phyloP scores from a whole-genome alignment of 2,888 invertebrate genomes.

The Patella caerulea region DNA sequence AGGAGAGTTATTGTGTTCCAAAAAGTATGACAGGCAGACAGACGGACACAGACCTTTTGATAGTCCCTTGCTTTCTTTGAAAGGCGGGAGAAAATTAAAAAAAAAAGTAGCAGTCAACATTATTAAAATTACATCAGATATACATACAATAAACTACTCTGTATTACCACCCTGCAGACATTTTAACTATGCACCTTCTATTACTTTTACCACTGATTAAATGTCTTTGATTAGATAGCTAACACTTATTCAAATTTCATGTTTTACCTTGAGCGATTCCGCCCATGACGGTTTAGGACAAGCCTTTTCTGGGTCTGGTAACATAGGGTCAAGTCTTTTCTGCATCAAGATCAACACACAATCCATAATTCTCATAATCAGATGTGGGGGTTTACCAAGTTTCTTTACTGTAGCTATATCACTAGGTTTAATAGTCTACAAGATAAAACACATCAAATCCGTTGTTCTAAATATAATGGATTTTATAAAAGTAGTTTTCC shows the following conservation, averaged over 20 bases:
- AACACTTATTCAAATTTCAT: conserved; percentile 64
- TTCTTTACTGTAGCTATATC: conserved; percentile 71
- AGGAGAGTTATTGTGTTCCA: too few relatives aligned
- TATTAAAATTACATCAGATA: too few relatives aligned
- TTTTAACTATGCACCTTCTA: too few relatives aligned
- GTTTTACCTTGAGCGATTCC: conserved; percentile 86
- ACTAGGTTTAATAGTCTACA: conserved; percentile 72
- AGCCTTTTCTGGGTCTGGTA: conserved; percentile 83
- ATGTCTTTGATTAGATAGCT: too few relatives aligned
- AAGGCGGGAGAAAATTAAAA: too few relatives aligned
- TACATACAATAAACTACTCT: too few relatives aligned
- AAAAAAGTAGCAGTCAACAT: too few relatives aligned
- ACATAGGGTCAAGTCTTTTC: conserved; percentile 61
- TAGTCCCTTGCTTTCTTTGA: too few relatives aligned
- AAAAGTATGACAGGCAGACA: too few relatives aligned
- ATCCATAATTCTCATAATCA: conserved; percentile 72
- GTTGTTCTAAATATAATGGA: neutral
- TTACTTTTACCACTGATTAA: too few relatives aligned
- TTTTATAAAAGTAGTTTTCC: neutral
- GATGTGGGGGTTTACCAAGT: conserved; percentile 70
- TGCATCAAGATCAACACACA: conserved; percentile 68
- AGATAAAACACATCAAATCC: conserved; percentile 12
- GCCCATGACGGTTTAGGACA: conserved; percentile 94
- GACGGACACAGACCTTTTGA: too few relatives aligned
- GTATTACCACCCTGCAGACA: too few relatives aligned